These are phyloP conservation scores for Carduelis carduelis DNA, from an alignment of 2,797 vertebrate genomes.

Conservation along the genomic window DNA sequence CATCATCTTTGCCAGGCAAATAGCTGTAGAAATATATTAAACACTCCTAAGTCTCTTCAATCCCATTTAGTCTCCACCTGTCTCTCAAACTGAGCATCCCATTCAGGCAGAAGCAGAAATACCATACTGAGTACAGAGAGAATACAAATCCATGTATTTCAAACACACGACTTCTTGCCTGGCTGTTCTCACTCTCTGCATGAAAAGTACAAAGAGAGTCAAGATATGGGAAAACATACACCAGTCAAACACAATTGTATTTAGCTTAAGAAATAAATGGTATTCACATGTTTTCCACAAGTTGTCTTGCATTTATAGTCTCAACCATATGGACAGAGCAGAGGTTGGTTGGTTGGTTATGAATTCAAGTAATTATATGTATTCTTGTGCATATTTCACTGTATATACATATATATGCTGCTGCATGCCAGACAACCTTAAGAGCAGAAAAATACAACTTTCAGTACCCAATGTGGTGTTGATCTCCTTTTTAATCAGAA, in stretches of 20 bases:
- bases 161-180: neutral
- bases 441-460: neutral
- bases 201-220: neutral
- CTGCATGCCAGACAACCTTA: neutral
- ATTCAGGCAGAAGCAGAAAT: neutral
- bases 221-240: neutral
- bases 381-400: neutral
- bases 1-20: slow-evolving; percentile 43
- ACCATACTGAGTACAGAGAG: neutral
- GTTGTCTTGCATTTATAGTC: neutral
- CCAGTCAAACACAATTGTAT: neutral
- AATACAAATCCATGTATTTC: neutral
- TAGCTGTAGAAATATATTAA: slow-evolving; percentile 45
- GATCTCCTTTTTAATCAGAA: neutral
- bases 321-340: neutral
- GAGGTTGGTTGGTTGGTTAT: neutral
- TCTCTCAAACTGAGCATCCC: slow-evolving; percentile 22
- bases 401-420: neutral
- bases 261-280: neutral
- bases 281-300: neutral
- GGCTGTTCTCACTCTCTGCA: neutral
- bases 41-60: slow-evolving; percentile 44
- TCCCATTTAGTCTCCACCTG: slow-evolving; percentile 66
- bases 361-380: neutral
- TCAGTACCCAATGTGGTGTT: neutral